Conservation (phyloP, 2,113 vertebrate genomes). For the Callipepla californica region DNA sequence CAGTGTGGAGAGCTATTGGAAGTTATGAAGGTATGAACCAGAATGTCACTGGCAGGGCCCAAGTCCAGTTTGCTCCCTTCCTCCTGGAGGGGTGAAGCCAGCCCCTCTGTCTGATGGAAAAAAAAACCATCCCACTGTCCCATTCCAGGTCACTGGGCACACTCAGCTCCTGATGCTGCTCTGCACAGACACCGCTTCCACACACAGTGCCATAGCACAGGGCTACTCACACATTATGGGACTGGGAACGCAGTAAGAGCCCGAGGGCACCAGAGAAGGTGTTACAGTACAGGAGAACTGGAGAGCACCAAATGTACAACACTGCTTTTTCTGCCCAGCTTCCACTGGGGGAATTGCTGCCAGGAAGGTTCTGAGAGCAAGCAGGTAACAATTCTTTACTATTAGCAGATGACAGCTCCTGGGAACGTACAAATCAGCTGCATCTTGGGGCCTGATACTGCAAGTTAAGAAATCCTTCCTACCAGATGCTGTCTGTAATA, state of each 20-base stretch:
- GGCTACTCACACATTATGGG: background rate
- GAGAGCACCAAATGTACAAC: background rate
- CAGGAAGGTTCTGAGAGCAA: background rate
- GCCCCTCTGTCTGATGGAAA: background rate
- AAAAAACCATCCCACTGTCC: background rate
- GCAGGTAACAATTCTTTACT: background rate
- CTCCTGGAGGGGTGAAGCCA: background rate
- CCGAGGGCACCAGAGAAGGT: background rate
- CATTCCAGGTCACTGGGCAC: fast-evolving
- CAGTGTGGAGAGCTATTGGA: background rate
- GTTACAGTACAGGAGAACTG: background rate
- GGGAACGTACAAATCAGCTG: background rate
- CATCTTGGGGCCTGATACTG: background rate
- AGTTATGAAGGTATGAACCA: background rate
- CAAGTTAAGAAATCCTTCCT: constrained; percentile 1
- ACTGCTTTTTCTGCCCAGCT: background rate
- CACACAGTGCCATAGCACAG: background rate
- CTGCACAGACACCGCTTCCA: too few species aligned
- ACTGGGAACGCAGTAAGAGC: background rate
- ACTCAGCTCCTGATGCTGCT: too few species aligned
- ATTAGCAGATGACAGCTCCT: background rate
- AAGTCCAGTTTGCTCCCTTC: fast-evolving
- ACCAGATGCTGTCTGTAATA: background rate
- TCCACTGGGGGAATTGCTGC: background rate
- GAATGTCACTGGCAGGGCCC: background rate